These are phyloP conservation scores for Lontra canadensis DNA, from an alignment of 2,113 vertebrate species.

Conservation along the genomic window DNA sequence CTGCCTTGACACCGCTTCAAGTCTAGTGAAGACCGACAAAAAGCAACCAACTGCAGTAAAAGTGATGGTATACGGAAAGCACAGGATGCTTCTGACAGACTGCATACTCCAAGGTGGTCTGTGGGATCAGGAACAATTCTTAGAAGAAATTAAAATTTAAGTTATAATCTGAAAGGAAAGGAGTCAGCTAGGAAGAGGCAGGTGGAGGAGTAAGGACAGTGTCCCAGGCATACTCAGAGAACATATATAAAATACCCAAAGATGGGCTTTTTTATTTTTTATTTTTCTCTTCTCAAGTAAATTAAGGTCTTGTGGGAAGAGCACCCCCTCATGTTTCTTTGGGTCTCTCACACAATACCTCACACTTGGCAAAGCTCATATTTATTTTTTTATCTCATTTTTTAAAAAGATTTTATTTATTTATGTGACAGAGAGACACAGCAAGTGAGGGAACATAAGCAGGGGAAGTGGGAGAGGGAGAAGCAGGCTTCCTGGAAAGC, in stretches of 20 bases:
- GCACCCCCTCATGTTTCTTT: not conserved
- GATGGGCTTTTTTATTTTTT: not conserved
- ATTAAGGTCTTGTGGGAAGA: not conserved
- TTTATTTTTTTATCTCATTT: not conserved
- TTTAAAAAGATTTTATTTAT: not conserved
- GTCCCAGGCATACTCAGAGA: not conserved
- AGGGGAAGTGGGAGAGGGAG: too few relatives aligned
- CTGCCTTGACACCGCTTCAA: not conserved
- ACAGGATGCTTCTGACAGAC: not conserved
- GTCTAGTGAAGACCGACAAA: not conserved
- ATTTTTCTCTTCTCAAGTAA: not conserved
- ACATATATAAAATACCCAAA: not conserved
- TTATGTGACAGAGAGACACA: too few relatives aligned
- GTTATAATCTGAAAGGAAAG: not conserved
- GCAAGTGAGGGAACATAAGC: too few relatives aligned
- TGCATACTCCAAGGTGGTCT: not conserved
- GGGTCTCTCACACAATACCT: not conserved
- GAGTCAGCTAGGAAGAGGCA: not conserved
- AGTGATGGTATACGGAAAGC: not conserved
- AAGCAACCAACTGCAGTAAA: not conserved
- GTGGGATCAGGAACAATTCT: not conserved
- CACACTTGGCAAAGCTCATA: not conserved
- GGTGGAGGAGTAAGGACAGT: not conserved
- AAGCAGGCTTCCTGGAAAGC: too few relatives aligned
- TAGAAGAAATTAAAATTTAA: not conserved